These are phyloP conservation scores for Subacronicta megacephala DNA, from an alignment of 2,888 invertebrate species.

Conservation along the genomic window DNA sequence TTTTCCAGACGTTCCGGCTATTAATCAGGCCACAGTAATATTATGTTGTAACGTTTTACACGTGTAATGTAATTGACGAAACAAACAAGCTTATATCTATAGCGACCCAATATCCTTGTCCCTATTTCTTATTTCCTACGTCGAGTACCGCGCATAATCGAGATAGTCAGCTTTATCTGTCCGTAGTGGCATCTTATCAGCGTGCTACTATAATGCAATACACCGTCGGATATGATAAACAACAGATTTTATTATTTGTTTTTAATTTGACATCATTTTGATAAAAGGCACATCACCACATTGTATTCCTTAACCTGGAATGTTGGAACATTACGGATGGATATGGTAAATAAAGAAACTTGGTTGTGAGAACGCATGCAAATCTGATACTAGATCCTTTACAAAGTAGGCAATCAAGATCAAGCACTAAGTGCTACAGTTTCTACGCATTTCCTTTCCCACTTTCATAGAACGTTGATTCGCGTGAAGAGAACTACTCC, in stretches of 20 bases:
- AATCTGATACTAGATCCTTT: conserved; percentile 49
- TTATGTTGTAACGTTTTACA: conserved; percentile 80
- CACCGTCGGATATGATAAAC: conserved; percentile 69
- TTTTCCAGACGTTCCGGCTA: conserved; percentile 42
- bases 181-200: conserved; percentile 81
- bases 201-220: conserved; percentile 77
- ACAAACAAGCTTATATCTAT: conserved; percentile 79
- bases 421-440: conserved; percentile 32
- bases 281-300: conserved; percentile 48
- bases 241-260: conserved; percentile 71
- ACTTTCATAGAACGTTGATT: conserved; percentile 34
- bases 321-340: conserved; percentile 30
- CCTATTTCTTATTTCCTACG: conserved; percentile 86
- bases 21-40: conserved; percentile 55
- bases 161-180: conserved; percentile 81
- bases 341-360: conserved; percentile 54
- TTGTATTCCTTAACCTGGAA: conserved; percentile 25
- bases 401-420: conserved; percentile 51
- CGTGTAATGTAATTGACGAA: conserved; percentile 80
- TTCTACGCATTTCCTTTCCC: conserved; percentile 52
- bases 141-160: conserved; percentile 78
- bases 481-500: conserved; percentile 24
- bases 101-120: conserved; percentile 82
- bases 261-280: conserved; percentile 69
- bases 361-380: conserved; percentile 30